These are phyloP conservation scores for Pterocles burchelli DNA, from an alignment of 2,113 vertebrate species.

Conservation along the genomic window DNA sequence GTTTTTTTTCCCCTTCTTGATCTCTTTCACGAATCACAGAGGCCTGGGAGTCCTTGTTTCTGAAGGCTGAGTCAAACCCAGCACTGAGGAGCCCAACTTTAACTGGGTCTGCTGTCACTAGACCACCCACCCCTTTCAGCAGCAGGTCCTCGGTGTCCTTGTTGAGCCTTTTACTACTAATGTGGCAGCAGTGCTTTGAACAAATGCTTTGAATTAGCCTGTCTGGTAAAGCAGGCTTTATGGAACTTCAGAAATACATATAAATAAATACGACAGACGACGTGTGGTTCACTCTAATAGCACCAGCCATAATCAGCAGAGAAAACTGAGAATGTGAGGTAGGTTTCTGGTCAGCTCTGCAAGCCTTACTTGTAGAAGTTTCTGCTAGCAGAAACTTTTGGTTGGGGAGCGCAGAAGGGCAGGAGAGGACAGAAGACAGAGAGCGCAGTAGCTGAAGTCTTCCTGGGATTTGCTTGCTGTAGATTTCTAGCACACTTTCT, in stretches of 20 bases:
- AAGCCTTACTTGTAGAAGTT: not conserved
- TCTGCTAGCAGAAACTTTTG: not conserved
- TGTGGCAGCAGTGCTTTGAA: not conserved
- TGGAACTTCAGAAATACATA: not conserved
- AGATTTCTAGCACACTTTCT: not conserved
- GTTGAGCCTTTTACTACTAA: not conserved
- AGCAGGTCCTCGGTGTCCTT: accelerated
- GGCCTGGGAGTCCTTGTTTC: not conserved
- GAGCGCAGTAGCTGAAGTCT: not conserved
- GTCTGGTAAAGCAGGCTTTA: not conserved
- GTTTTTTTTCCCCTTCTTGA: not conserved
- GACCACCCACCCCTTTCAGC: not conserved
- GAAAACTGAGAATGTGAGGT: slow-evolving; percentile 14
- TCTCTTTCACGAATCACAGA: not conserved
- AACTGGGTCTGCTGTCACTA: not conserved
- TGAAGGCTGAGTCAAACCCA: not conserved
- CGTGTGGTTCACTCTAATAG: not conserved
- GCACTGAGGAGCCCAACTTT: not conserved
- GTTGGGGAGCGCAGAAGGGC: not conserved
- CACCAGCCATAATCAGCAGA: not conserved
- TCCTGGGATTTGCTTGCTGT: not conserved
- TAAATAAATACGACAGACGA: accelerated
- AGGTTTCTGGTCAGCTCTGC: not conserved
- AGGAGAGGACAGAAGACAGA: not conserved
- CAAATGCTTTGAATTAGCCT: not conserved